A percentile compares a stretch with the other conserved stretches of the same genome.
Evolutionary conservation across 2,797 vertebrate genomes (phyloP).

Genomic region (Trachurus trachurus): DNA sequence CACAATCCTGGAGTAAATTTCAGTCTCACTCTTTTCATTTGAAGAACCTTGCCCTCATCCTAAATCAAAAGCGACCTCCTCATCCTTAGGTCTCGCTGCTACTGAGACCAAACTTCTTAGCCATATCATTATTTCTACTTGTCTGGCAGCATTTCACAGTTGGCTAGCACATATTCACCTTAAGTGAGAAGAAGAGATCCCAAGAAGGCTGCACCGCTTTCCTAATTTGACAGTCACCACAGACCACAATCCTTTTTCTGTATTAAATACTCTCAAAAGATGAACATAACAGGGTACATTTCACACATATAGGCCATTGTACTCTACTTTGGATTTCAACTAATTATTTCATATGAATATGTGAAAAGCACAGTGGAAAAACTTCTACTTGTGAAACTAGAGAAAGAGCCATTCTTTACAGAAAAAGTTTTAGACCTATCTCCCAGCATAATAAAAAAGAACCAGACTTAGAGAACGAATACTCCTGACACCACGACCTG

Average conservation of each 20-base stretch:
- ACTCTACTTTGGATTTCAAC: background rate
- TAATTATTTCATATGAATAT: background rate
- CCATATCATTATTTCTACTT: conserved; percentile 11
- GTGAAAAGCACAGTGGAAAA: background rate
- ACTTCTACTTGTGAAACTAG: background rate
- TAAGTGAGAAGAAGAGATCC: background rate
- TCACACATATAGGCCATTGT: background rate
- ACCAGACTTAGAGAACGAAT: background rate
- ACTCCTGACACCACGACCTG: background rate
- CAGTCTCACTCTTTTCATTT: conserved; percentile 6
- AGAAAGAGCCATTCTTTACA: too few relatives aligned
- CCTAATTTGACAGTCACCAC: conserved; percentile 9
- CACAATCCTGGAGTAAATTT: conserved; percentile 8
- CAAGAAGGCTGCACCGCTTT: background rate
- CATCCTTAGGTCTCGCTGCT: background rate
- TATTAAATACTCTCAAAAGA: background rate
- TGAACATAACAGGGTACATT: background rate
- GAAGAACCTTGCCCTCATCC: background rate
- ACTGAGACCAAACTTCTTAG: background rate
- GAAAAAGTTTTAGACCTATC: too few relatives aligned
- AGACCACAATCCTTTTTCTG: background rate
- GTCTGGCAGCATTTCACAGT: conserved; percentile 7
- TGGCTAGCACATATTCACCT: conserved; percentile 5
- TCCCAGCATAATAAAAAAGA: background rate
- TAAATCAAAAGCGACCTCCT: conserved; percentile 1